These are phyloP conservation scores for Oreochromis niloticus DNA, from an alignment of 2,113 vertebrate genomes.

Conservation along the genomic window DNA sequence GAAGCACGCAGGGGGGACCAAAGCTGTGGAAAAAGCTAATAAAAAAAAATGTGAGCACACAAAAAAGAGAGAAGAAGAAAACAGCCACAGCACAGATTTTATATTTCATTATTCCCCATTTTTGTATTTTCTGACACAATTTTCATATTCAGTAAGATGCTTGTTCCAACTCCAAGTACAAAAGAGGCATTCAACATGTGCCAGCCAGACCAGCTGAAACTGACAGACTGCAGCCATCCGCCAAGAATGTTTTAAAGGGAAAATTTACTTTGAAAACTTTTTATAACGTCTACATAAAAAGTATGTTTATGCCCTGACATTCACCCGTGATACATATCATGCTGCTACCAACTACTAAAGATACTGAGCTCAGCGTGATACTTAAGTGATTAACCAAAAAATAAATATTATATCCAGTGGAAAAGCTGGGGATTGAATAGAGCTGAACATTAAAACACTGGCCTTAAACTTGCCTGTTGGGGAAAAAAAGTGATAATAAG, in stretches of 20 bases:
- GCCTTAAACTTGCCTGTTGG: slow-evolving; percentile 50
- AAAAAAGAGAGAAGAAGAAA: not conserved
- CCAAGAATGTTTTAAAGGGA: slow-evolving; percentile 13
- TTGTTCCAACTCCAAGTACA: not conserved
- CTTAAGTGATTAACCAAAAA: slow-evolving; percentile 60
- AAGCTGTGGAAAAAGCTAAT: slow-evolving; percentile 11
- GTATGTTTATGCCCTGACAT: slow-evolving; percentile 59
- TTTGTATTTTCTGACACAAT: not conserved
- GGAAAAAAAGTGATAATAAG: slow-evolving; percentile 50
- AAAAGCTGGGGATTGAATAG: slow-evolving; percentile 55
- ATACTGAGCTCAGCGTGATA: slow-evolving; percentile 49
- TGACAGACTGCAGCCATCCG: not conserved
- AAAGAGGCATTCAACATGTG: slow-evolving; percentile 19
- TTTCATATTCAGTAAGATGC: not conserved
- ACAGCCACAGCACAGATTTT: not conserved
- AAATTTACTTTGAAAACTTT: slow-evolving; percentile 40
- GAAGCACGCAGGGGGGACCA: slow-evolving; percentile 20
- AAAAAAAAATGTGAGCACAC: not conserved
- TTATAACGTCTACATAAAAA: slow-evolving; percentile 29
- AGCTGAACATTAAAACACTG: slow-evolving; percentile 62
- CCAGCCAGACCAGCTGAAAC: not conserved
- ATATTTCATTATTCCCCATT: not conserved
- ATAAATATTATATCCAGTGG: slow-evolving; percentile 65
- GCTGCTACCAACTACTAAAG: slow-evolving; percentile 49
- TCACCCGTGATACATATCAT: slow-evolving; percentile 59